Conservation (phyloP, 2,888 invertebrate genomes). For the Copidosoma aretas region DNA sequence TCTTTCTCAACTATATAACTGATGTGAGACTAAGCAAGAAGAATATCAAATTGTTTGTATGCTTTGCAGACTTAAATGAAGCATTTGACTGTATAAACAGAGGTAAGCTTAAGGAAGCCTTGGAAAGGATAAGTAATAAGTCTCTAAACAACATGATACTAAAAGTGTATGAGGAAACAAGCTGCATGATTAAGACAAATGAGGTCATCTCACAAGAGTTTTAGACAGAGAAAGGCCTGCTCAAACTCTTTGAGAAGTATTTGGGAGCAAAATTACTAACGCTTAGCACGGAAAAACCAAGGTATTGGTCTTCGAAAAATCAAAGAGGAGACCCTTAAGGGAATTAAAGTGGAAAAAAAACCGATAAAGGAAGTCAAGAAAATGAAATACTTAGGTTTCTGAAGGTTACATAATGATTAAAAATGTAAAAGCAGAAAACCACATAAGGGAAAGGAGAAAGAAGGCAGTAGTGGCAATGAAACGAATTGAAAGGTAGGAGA, state of each 20-base stretch:
- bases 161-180: neutral
- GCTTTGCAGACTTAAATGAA: conserved; percentile 16
- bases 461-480: neutral
- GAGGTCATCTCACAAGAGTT: neutral
- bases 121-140: neutral
- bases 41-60: neutral
- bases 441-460: neutral
- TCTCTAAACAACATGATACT: neutral
- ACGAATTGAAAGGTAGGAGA: neutral
- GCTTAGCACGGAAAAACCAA: neutral
- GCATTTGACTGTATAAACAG: conserved; percentile 8
- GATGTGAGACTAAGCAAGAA: conserved; percentile 16
- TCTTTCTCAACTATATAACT: neutral
- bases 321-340: neutral
- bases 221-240: conserved; percentile 1
- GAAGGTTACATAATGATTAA: neutral
- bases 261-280: neutral
- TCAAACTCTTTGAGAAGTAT: neutral
- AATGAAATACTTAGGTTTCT: neutral
- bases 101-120: neutral
- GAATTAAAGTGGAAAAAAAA: neutral
- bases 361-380: neutral
- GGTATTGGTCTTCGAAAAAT: neutral
- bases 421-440: neutral
- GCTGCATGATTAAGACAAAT: neutral